Percentiles rank a stretch among this genome's conserved stretches.
These are phyloP conservation scores for Hoplostethus atlanticus DNA, from an alignment of 2,797 vertebrate genomes.

Conservation along the genomic window DNA sequence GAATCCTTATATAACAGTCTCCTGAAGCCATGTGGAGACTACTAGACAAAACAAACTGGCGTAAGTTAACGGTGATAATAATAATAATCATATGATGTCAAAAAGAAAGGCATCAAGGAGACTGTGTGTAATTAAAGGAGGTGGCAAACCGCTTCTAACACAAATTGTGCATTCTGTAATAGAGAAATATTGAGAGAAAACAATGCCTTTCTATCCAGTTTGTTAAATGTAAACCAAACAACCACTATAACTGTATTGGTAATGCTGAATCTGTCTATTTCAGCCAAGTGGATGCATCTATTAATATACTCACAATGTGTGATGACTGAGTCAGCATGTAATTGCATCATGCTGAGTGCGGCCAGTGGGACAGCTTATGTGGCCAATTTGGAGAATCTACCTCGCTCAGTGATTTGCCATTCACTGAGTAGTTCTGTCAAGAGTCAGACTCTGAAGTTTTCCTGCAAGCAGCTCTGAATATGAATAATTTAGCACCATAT, in stretches of 20 bases:
- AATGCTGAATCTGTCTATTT: not conserved
- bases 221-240: too few species aligned
- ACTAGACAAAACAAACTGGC: conserved; percentile 13
- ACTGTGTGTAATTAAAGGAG: too few species aligned
- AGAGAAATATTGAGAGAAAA: too few species aligned
- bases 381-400: not conserved
- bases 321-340: not conserved
- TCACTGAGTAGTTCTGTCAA: conserved; percentile 5
- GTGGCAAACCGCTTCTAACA: too few species aligned
- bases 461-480: conserved; percentile 2
- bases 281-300: not conserved
- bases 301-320: not conserved
- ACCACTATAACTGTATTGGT: too few species aligned
- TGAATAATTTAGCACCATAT: conserved; percentile 32
- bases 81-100: not conserved
- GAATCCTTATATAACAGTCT: conserved; percentile 51
- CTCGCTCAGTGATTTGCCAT: conserved; percentile 6
- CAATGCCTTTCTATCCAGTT: too few species aligned
- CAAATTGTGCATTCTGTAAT: too few species aligned
- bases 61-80: not conserved
- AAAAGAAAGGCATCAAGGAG: not conserved
- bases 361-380: not conserved
- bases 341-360: not conserved
- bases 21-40: conserved; percentile 19
- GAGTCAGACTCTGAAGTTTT: conserved; percentile 8